These are phyloP conservation scores for Trichoplusia ni DNA, from an alignment of 1,140 invertebrate genomes.

Conservation along the genomic window DNA sequence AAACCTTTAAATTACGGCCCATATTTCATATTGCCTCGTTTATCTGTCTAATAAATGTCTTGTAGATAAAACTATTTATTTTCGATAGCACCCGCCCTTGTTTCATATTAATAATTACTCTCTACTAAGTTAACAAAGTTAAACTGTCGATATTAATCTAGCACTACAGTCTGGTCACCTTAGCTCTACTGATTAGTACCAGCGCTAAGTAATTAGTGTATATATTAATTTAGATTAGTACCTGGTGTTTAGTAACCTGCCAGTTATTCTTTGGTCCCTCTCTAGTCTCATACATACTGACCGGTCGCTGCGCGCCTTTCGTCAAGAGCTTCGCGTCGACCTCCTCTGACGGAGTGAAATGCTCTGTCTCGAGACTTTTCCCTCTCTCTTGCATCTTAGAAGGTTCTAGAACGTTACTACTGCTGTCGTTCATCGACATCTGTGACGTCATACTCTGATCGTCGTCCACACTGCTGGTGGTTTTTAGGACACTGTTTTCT, in stretches of 20 bases:
- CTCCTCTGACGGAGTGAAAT: constrained; percentile 45
- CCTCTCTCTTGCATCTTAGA: constrained; percentile 57
- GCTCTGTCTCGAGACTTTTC: constrained; percentile 68
- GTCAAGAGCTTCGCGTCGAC: constrained; percentile 47
- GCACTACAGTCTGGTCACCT: neutral
- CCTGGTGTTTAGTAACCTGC: constrained; percentile 85
- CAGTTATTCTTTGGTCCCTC: constrained; percentile 86
- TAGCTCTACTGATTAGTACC: constrained; percentile 2
- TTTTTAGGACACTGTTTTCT: constrained; percentile 87
- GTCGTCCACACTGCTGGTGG: constrained; percentile 64
- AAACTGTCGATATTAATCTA: neutral
- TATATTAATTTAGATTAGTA: constrained; percentile 79
- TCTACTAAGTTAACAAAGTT: constrained; percentile 17
- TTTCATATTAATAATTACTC: neutral
- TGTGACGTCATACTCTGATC: constrained; percentile 67
- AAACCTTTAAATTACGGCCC: too few relatives aligned
- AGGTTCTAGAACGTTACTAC: constrained; percentile 56
- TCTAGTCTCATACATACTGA: constrained; percentile 93
- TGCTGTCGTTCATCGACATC: constrained; percentile 57
- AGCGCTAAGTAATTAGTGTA: constrained; percentile 54
- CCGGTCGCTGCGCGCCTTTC: constrained; percentile 85
- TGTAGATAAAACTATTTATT: too few relatives aligned
- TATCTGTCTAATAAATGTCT: too few relatives aligned
- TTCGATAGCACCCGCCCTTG: too few relatives aligned
- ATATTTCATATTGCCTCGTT: too few relatives aligned